These are phyloP conservation scores for Melinaea marsaeus DNA, from an alignment of 2,888 invertebrate genomes.

Conservation along the genomic window DNA sequence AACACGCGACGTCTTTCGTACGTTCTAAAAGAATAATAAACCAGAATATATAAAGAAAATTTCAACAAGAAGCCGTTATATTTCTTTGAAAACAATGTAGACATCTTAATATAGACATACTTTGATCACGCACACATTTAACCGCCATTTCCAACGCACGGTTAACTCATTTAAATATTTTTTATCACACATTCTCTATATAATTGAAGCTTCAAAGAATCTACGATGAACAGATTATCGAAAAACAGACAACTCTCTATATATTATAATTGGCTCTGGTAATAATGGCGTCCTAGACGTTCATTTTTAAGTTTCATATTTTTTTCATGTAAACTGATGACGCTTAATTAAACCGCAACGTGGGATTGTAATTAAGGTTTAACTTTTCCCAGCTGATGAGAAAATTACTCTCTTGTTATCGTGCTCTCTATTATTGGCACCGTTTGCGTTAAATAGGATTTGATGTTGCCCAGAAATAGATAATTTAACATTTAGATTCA, in stretches of 20 bases:
- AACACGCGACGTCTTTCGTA: background rate
- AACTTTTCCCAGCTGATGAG: slow-evolving; percentile 16
- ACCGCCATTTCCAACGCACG: background rate
- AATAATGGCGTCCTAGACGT: no score
- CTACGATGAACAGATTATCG: background rate
- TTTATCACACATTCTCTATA: slow-evolving; percentile 1
- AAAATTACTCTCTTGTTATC: slow-evolving; percentile 23
- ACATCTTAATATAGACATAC: slow-evolving; percentile 6
- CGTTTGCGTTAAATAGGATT: slow-evolving; percentile 15
- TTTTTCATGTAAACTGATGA: no score
- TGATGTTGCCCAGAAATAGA: background rate
- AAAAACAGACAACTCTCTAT: background rate
- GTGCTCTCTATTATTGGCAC: slow-evolving; percentile 20
- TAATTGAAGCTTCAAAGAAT: background rate
- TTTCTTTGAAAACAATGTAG: slow-evolving; percentile 2
- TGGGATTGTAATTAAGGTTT: slow-evolving; percentile 16
- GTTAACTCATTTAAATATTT: slow-evolving; percentile 7
- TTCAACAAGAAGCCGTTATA: background rate
- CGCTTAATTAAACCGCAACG: background rate
- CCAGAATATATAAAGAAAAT: no score
- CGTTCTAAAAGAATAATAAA: background rate
- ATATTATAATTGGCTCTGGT: background rate
- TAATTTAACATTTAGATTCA: no score
- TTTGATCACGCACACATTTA: slow-evolving; percentile 2
- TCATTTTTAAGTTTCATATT: no score